Conservation (phyloP, 2,113 vertebrate genomes). For the Larimichthys polyactis region DNA sequence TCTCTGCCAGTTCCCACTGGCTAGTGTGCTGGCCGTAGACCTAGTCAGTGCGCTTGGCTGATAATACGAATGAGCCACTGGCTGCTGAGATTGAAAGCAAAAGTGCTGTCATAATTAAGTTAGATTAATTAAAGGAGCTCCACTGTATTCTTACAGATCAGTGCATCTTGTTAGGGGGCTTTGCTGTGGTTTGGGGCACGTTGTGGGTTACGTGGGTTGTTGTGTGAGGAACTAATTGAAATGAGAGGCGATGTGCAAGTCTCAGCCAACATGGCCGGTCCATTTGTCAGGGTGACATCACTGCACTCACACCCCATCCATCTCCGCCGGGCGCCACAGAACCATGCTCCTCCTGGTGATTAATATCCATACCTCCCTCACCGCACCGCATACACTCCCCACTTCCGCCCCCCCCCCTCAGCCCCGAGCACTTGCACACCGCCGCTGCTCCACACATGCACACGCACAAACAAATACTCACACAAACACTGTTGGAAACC, state of each 20-base stretch:
- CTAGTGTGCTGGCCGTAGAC: constrained; percentile 54
- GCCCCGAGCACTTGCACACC: constrained; percentile 28
- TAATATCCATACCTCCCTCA: constrained; percentile 85
- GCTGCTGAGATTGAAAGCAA: constrained; percentile 70
- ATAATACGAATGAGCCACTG: constrained; percentile 70
- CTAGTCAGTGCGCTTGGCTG: constrained; percentile 58
- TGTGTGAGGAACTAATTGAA: constrained; percentile 87
- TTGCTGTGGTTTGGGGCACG: constrained; percentile 50
- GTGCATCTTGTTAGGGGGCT: constrained; percentile 67
- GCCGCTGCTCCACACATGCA: constrained; percentile 43
- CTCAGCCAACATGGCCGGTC: constrained; percentile 83
- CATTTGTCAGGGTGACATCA: constrained; percentile 90
- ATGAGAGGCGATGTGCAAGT: constrained; percentile 89
- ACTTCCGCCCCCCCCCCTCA: constrained; percentile 4
- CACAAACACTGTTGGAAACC: constrained; percentile 58
- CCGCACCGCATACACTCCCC: constrained; percentile 48
- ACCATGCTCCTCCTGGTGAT: constrained; percentile 82
- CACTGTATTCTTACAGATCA: constrained; percentile 75
- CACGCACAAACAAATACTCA: constrained; percentile 66
- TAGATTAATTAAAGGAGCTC: constrained; percentile 75
- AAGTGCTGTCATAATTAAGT: constrained; percentile 77
- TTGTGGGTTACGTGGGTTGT: constrained; percentile 69
- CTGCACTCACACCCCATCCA: constrained; percentile 87
- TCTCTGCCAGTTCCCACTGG: constrained; percentile 61
- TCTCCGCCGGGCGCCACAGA: constrained; percentile 80